These are phyloP conservation scores for Eclectus roratus DNA, from an alignment of 2,113 vertebrate genomes.

Conservation along the genomic window DNA sequence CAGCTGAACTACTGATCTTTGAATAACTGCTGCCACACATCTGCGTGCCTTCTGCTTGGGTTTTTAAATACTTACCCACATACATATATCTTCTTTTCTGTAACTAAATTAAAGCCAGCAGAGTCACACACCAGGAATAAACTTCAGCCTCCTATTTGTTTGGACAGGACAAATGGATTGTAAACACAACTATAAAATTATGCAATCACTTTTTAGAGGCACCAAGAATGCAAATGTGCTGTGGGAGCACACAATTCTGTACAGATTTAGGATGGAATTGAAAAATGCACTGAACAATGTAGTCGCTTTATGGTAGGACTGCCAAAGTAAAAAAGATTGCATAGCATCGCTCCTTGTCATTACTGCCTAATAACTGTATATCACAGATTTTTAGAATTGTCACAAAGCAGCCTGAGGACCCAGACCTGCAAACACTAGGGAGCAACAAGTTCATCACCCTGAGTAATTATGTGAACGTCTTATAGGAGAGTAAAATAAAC, in stretches of 20 bases:
- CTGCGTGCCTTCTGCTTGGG: conserved; percentile 27
- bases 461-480: background rate
- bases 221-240: conserved; percentile 29
- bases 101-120: conserved; percentile 28
- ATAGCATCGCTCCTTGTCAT: background rate
- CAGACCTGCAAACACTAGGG: background rate
- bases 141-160: conserved; percentile 20
- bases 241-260: background rate
- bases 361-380: background rate
- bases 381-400: background rate
- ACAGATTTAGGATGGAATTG: background rate
- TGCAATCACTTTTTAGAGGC: background rate
- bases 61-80: conserved; percentile 12
- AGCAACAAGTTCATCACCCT: background rate
- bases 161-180: conserved; percentile 28
- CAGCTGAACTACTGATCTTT: conserved; percentile 15
- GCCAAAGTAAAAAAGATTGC: background rate
- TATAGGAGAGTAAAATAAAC: background rate
- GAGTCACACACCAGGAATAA: background rate
- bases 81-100: conserved; percentile 9
- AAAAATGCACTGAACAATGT: background rate
- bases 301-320: background rate
- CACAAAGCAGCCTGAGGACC: background rate
- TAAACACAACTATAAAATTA: conserved; percentile 35
- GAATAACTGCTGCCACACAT: conserved; percentile 3